Evolutionary conservation across 2,113 vertebrate species (phyloP), one percentile per base, ranked within the genome.

Genomic region (Choloepus hoffmanni): DNA sequence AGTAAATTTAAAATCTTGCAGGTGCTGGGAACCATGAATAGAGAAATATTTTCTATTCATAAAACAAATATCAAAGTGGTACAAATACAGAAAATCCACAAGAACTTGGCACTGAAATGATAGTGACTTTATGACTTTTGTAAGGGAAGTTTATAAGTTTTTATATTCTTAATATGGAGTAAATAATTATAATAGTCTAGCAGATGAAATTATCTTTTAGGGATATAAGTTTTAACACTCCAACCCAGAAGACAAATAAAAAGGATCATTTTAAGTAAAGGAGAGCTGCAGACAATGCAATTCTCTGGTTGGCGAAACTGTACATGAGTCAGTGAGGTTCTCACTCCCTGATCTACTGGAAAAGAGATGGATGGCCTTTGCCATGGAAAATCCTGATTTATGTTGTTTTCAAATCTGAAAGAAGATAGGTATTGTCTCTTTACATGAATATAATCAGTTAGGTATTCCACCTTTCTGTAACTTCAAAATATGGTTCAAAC

Each of bases 401-500:
- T 5, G 3, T 50, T 36, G 36, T 83, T 90, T 68, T 92, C 74
- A 94, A 60, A 81, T 73, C 50, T 95, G 26, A 77, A 95, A 85
- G 30, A 92, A 79, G 79, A 82, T 0, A 84, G 24, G 15, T 86
- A 48, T 36, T 78, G 53, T 95, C 43, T 92, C 92, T 62, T 78
- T 67, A 72, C 60, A 28, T 65, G 86, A 89, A 92, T 68, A 83
- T 48, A 19, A 6, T 73, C 55, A 15, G 43, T 72, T 77, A 81
- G 73, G 92, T 95, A 15, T 53, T 50, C 36, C 36, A 36, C 36
- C n/a, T 90, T 94, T 68, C 85, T 58, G 30, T 55, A 89, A 92
- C 62, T 89, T 93, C 55, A 94, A 95, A 94, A 92, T 91, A 91
- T 74, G 94, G 73, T 93, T 92, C 94, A 45, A 68, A 36, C 36